Base-by-base conservation (phyloP, 2,888 invertebrate genomes). In the Metalampra italica region DNA sequence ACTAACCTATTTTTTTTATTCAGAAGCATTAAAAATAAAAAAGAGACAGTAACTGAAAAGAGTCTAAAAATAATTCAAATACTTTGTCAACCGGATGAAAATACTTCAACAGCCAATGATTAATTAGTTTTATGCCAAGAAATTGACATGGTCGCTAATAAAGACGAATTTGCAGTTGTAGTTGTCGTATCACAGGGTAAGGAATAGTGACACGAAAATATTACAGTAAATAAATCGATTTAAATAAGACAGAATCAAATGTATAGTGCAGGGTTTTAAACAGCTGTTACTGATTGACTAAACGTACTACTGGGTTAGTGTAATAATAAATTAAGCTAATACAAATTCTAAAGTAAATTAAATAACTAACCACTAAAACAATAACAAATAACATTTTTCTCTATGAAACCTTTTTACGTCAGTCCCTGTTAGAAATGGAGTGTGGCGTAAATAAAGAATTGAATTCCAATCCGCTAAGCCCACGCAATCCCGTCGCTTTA, bases 381-480 rank as follows among this genome's bases (percentile, higher is more conserved):
- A 41, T 37, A 29, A 11, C 15, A 41, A 41, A 12, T n/a, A 12
- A 29, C 13, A 30, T 42, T 42, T 30, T 9, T 29, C 29, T 30
- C 29, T 42, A 42, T 42, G 41, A 43, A 50, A 46, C 13, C 8
- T 45, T 41, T 45, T 42, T 45, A 49, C 49, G 40, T 46, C 38
- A 22, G 45, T 41, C 45, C 49, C 53, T 43, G 53, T 59, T 55
- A 55, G 51, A 57, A 66, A 54, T 52, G 57, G 53, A 62, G 63
- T 56, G 55, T 62, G 56, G 64, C 59, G 60, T 63, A 64, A 71
- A 72, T 52, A 60, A 73, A 74, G 64, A 76, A 72, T 67, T 65
- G 68, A 67, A 76, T 75, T 74, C 64, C 70, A 71, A 72, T 78
- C 68, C 68, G 60, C 65, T 71, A 73, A 72, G 59, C 62, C 66